phyloP scores from a whole-genome alignment of 1,140 invertebrate genomes.

The Araneus ventricosus region DNA sequence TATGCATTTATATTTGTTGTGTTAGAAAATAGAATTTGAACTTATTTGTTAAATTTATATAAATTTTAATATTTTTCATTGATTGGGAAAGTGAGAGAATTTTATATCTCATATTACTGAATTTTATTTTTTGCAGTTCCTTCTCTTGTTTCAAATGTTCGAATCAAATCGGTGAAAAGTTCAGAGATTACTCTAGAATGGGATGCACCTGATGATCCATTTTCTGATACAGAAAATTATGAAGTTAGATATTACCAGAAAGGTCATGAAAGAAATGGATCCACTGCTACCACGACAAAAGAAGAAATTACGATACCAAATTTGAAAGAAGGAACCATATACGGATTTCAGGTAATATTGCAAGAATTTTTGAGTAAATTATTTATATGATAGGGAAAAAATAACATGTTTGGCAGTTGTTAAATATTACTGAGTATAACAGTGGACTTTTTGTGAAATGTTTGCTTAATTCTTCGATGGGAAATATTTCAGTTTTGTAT shows the following conservation, averaged over 20 bases:
- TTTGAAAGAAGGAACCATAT: slow-evolving; percentile 91
- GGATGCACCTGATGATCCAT: slow-evolving; percentile 89
- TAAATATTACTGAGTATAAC: too few relatives aligned
- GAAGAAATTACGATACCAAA: slow-evolving; percentile 88
- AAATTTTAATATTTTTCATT: background rate
- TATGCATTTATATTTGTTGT: too few relatives aligned
- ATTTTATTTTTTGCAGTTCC: slow-evolving; percentile 80
- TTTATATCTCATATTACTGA: background rate
- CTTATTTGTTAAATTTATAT: too few relatives aligned
- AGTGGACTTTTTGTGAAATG: too few relatives aligned
- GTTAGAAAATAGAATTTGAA: too few relatives aligned
- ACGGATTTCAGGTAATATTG: slow-evolving; percentile 89
- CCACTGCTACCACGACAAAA: slow-evolving; percentile 88
- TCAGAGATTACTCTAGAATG: slow-evolving; percentile 92
- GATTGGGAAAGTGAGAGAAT: background rate
- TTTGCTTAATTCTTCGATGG: too few relatives aligned
- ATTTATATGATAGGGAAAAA: too few relatives aligned
- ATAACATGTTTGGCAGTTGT: too few relatives aligned
- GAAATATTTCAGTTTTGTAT: too few relatives aligned
- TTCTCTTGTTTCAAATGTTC: slow-evolving; percentile 88
- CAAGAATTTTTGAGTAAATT: too few relatives aligned
- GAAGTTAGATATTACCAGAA: slow-evolving; percentile 88
- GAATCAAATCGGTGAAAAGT: slow-evolving; percentile 89
- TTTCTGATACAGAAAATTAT: slow-evolving; percentile 79
- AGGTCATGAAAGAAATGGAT: slow-evolving; percentile 88